These are phyloP conservation scores for Yoshiicerus persimilis DNA, from an alignment of 1,140 invertebrate species.

Conservation along the genomic window DNA sequence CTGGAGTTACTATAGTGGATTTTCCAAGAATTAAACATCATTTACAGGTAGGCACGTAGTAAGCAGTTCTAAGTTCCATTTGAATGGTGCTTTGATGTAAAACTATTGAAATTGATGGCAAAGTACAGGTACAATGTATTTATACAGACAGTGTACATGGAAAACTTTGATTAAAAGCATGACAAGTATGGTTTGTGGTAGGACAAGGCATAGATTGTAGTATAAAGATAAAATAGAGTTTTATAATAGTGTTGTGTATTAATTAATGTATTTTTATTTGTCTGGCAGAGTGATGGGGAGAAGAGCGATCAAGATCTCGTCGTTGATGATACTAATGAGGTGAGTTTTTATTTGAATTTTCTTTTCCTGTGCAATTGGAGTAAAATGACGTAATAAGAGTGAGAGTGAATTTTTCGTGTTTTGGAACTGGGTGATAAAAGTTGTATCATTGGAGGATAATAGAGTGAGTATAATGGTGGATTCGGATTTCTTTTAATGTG, in stretches of 20 bases:
- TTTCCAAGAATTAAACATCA: too few species aligned
- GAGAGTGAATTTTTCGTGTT: neutral
- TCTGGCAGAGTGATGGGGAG: slow-evolving; percentile 58
- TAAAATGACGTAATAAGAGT: neutral
- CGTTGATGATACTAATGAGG: slow-evolving; percentile 63
- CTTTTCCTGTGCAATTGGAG: neutral
- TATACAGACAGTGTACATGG: neutral
- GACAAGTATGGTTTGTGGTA: neutral
- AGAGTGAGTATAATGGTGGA: neutral
- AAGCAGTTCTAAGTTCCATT: too few species aligned
- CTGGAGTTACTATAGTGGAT: too few species aligned
- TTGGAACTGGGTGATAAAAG: neutral
- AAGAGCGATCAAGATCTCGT: slow-evolving; percentile 65
- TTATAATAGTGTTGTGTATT: neutral
- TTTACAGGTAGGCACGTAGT: neutral
- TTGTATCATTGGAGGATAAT: neutral
- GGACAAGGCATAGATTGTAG: neutral
- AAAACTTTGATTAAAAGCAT: neutral
- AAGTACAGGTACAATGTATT: too few species aligned
- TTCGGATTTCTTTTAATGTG: neutral
- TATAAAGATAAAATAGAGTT: too few species aligned
- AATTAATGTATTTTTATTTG: slow-evolving; percentile 23
- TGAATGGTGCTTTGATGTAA: neutral
- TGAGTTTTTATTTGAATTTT: slow-evolving; percentile 49
- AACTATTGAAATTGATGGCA: too few species aligned